Evolutionary conservation across 2,888 invertebrate genomes (phyloP).

Genomic region (Encarsia formosa): DNA sequence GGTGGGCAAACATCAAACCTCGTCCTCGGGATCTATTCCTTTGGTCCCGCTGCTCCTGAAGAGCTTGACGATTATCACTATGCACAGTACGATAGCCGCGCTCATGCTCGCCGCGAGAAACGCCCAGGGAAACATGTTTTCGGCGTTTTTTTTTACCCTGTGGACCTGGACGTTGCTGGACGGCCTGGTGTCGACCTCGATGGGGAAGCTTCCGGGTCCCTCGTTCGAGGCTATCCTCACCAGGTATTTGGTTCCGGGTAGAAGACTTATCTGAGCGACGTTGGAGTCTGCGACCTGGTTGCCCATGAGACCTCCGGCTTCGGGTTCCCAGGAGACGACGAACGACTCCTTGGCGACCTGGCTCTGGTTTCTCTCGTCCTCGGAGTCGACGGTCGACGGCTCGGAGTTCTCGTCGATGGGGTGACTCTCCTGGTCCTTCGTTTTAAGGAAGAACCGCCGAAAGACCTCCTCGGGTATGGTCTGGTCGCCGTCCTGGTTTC

Average conservation of each 20-base stretch:
- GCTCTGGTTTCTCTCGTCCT: slow-evolving; percentile 21
- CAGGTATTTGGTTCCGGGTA: slow-evolving; percentile 46
- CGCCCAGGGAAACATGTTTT: slow-evolving; percentile 33
- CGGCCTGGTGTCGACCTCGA: slow-evolving; percentile 45
- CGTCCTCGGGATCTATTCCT: background rate
- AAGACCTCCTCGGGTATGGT: slow-evolving; percentile 43
- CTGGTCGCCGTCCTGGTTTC: slow-evolving; percentile 38
- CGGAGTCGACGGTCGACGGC: slow-evolving; percentile 32
- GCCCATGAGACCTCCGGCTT: slow-evolving; percentile 47
- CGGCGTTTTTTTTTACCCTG: slow-evolving; percentile 34
- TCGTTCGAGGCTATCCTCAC: slow-evolving; percentile 47
- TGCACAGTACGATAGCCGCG: slow-evolving; percentile 30
- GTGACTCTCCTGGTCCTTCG: slow-evolving; percentile 34
- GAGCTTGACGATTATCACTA: slow-evolving; percentile 29
- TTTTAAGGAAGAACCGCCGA: slow-evolving; percentile 43
- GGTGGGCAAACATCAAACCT: slow-evolving; percentile 11
- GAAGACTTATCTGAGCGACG: slow-evolving; percentile 45
- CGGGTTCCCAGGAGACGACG: slow-evolving; percentile 48
- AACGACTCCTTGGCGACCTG: slow-evolving; percentile 36
- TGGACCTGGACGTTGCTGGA: slow-evolving; percentile 32
- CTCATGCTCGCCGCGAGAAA: slow-evolving; percentile 34
- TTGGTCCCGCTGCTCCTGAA: slow-evolving; percentile 24
- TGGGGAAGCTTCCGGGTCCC: slow-evolving; percentile 48
- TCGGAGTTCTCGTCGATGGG: slow-evolving; percentile 33
- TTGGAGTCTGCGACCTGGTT: slow-evolving; percentile 47